A percentile compares a stretch with the other conserved stretches of the same genome.
phyloP scores from a whole-genome alignment of 1,140 invertebrate genomes.

The Heliothis virescens region DNA sequence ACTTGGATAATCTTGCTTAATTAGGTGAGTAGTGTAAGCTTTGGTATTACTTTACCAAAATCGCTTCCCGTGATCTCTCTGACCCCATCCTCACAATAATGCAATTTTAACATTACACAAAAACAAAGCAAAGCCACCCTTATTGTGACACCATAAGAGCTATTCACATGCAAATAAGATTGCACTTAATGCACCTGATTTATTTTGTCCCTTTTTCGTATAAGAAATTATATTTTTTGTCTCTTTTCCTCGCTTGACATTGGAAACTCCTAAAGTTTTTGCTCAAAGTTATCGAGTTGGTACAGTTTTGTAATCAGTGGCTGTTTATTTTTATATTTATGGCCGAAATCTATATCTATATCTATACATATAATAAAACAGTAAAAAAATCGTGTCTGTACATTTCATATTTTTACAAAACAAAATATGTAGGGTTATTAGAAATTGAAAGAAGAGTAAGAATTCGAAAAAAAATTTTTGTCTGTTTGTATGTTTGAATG shows the following conservation, averaged over 20 bases:
- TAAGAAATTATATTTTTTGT: constrained; percentile 9
- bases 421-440: too few species aligned
- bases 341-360: too few species aligned
- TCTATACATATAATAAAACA: too few species aligned
- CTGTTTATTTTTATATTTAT: constrained; percentile 4
- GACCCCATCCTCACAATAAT: neutral
- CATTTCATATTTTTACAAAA: too few species aligned
- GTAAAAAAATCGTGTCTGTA: too few species aligned
- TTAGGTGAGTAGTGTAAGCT: too few species aligned
- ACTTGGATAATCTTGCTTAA: too few species aligned
- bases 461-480: too few species aligned
- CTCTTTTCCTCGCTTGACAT: constrained; percentile 5
- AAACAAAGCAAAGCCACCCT: constrained; percentile 2
- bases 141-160: neutral
- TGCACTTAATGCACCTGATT: constrained; percentile 26
- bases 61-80: neutral
- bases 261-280: constrained; percentile 13
- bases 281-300: constrained; percentile 21
- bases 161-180: neutral
- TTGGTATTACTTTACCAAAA: neutral
- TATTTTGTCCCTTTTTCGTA: constrained; percentile 26
- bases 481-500: too few species aligned
- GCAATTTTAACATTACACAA: neutral
- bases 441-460: too few species aligned
- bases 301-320: constrained; percentile 15